Conservation (phyloP, 2,888 invertebrate species). For the Blomia tropicalis region DNA sequence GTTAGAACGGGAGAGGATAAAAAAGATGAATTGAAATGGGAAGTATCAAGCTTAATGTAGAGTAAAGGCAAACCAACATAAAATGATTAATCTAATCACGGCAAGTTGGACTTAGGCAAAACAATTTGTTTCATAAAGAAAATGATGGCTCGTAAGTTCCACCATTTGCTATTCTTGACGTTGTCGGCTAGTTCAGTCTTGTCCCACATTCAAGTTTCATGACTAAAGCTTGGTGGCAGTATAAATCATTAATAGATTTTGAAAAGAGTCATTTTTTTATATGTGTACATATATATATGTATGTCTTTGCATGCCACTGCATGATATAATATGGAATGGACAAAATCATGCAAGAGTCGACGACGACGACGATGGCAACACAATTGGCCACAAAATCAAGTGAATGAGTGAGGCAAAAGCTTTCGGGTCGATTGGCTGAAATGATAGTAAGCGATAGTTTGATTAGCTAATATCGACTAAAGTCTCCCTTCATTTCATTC, state of each 20-base stretch:
- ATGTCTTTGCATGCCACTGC: background rate
- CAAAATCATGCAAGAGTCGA: too few relatives aligned
- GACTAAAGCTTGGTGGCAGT: background rate
- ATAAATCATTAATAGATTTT: conserved; percentile 14
- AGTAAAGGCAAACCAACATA: too few relatives aligned
- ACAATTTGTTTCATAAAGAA: background rate
- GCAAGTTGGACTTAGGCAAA: conserved; percentile 12
- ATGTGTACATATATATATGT: background rate
- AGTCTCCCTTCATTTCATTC: too few relatives aligned
- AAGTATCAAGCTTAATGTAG: too few relatives aligned
- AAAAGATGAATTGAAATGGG: background rate
- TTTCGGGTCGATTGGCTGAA: background rate
- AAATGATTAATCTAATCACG: conserved; percentile 15
- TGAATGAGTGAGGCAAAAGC: too few relatives aligned
- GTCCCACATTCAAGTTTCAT: too few relatives aligned
- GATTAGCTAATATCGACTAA: conserved; percentile 15
- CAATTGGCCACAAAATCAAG: too few relatives aligned
- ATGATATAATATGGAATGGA: background rate
- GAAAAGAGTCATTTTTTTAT: conserved; percentile 11
- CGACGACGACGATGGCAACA: too few relatives aligned
- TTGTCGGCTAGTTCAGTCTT: background rate
- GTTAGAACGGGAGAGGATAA: background rate
- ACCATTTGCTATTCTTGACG: background rate
- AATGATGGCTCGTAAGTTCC: too few relatives aligned
- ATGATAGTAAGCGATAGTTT: background rate